Evolutionary conservation across 2,797 vertebrate genomes (phyloP).

Genomic region (Dendrocincla tyrannina): DNA sequence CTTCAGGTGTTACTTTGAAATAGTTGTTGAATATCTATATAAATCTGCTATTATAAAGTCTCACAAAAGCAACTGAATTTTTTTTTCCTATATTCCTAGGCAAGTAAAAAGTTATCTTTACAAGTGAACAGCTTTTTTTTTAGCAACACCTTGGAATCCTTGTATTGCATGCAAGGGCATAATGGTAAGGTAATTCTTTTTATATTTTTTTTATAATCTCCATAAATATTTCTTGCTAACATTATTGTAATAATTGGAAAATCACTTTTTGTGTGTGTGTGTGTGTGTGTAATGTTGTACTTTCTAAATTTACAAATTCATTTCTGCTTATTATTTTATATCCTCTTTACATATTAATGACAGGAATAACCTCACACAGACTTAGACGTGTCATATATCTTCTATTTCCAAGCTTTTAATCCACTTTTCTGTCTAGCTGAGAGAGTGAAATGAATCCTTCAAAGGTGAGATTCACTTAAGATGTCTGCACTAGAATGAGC

Average conservation of each 20-base stretch:
- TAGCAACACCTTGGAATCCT: neutral
- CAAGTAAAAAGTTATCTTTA: neutral
- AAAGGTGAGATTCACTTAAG: neutral
- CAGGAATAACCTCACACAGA: neutral
- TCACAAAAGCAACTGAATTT: neutral
- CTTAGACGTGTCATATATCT: neutral
- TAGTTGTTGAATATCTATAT: neutral
- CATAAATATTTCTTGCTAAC: neutral
- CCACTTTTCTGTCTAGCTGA: neutral
- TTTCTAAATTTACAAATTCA: neutral
- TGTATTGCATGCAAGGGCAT: neutral
- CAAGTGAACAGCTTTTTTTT: neutral
- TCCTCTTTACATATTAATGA: neutral
- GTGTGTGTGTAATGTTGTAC: neutral
- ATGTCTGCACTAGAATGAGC: neutral
- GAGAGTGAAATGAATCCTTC: neutral
- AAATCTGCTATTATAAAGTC: neutral
- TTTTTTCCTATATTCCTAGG: neutral
- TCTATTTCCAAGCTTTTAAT: neutral
- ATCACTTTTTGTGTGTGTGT: neutral
- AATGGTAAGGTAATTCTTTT: neutral
- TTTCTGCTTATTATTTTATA: conserved; percentile 2
- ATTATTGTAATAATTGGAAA: neutral
- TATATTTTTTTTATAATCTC: neutral
- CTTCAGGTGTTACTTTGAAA: neutral